Evolutionary conservation across 1,140 invertebrate genomes (phyloP), one percentile per base, ranked within the genome.

Genomic region (Macrobrachium rosenbergii): DNA sequence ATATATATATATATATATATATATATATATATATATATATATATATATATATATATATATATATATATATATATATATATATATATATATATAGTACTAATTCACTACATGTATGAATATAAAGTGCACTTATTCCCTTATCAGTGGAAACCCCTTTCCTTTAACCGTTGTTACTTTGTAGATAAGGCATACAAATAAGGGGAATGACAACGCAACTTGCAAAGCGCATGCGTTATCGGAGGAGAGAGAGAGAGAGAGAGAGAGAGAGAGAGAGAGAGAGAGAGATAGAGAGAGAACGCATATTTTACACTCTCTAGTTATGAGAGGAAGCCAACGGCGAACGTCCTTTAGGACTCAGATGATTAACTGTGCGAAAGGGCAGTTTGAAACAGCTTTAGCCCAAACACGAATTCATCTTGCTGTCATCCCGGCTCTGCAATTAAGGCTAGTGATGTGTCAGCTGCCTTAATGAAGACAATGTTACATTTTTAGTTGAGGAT

Each of bases 181-280:
- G 7, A 52, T 2, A 12, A 52, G 12, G 52, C 7, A 12, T 10
- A 0, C 12, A 5, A 12, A 52, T 10, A 52, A 52, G 7, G 12
- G 8, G 12, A 52, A 52, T 12, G 52, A 52, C 12, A 5, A 10
- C 12, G 52, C 52, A 52, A 10, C 12, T 52, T 12, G 12, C 12
- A 52, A 52, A 67, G 17, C 8, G 17, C 3, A 67, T 11, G 17
- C 8, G 0, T 11, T n/a, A 28, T 8, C 19, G 64, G 16, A 17
- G 0, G 64, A 67, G 64, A 67, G 64, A 67, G 23, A 67, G 23
- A 67, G 19, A 69, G n/a, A 69, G 16, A n/a, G n/a, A 69, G 67
- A 69, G 16, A 69, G 67, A 69, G 67, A 69, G 67, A 69, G 67
- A 69, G 16, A 23, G 67, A 69, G 64, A 69, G 12, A 69, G 64